Conservation (phyloP, 2,113 vertebrate species). For the Vicugna pacos region DNA sequence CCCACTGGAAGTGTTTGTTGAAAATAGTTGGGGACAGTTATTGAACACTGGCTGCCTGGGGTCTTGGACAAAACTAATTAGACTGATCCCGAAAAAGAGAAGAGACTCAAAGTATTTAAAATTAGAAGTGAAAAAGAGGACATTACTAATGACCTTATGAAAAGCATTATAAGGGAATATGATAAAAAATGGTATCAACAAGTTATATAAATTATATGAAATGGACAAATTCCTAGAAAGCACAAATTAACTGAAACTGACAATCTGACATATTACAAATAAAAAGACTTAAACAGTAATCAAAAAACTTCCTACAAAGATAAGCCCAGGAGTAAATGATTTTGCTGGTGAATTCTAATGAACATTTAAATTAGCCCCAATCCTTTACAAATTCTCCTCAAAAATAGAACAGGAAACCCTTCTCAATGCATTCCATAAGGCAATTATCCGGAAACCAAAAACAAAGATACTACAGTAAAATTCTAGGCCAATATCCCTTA, state of each 20-base stretch:
- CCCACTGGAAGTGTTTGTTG: not conserved
- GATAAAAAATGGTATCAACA: not conserved
- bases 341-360: not conserved
- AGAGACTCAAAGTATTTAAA: not conserved
- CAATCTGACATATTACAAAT: not conserved
- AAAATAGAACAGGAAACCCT: not conserved
- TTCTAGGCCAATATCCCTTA: not conserved
- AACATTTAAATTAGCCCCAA: not conserved
- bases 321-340: not conserved
- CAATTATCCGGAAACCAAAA: not conserved
- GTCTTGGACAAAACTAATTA: not conserved
- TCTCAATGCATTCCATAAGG: not conserved
- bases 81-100: not conserved
- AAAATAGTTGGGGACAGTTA: not conserved
- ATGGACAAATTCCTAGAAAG: not conserved
- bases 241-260: not conserved
- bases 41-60: not conserved
- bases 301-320: not conserved
- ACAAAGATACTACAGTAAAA: not conserved
- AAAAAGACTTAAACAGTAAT: not conserved
- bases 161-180: not conserved
- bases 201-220: not conserved
- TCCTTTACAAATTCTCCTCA: not conserved
- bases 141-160: not conserved
- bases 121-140: not conserved